phyloP scores from a whole-genome alignment of 2,113 vertebrate genomes.

The Nannobrachium achirus region DNA sequence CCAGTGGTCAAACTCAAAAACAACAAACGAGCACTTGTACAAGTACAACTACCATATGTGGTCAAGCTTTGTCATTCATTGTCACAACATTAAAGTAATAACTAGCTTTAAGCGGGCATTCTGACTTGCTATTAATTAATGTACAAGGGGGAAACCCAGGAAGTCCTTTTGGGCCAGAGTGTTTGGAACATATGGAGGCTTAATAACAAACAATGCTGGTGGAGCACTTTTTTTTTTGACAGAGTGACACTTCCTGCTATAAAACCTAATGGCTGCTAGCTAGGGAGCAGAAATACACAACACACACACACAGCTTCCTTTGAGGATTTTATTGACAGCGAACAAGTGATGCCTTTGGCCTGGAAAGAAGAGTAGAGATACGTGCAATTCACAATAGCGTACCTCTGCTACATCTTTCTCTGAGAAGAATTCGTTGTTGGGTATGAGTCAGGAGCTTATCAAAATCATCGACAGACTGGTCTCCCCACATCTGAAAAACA shows the following conservation, averaged over 20 bases:
- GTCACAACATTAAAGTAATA: background rate
- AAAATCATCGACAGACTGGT: slow-evolving; percentile 22
- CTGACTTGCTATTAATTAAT: no score
- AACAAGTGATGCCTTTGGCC: slow-evolving; percentile 14
- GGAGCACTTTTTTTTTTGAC: slow-evolving; percentile 22
- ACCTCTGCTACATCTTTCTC: background rate
- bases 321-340: slow-evolving; percentile 64
- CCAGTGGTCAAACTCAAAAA: slow-evolving; percentile 72
- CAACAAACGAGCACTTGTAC: background rate
- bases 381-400: background rate
- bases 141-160: slow-evolving; percentile 10
- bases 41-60: slow-evolving; percentile 16
- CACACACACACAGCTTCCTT: slow-evolving; percentile 1
- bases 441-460: slow-evolving; percentile 12
- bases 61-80: background rate
- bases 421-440: background rate
- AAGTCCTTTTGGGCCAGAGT: background rate
- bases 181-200: slow-evolving; percentile 7
- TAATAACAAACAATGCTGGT: slow-evolving; percentile 25
- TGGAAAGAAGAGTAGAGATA: slow-evolving; percentile 17
- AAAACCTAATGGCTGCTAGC: slow-evolving; percentile 18
- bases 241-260: slow-evolving; percentile 40
- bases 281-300: slow-evolving; percentile 32
- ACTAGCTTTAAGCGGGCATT: no score
- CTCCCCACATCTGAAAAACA: slow-evolving; percentile 56